Evolutionary conservation across 2,797 vertebrate species (phyloP), one percentile per base, ranked within the genome.

Genomic region (Anguilla anguilla): DNA sequence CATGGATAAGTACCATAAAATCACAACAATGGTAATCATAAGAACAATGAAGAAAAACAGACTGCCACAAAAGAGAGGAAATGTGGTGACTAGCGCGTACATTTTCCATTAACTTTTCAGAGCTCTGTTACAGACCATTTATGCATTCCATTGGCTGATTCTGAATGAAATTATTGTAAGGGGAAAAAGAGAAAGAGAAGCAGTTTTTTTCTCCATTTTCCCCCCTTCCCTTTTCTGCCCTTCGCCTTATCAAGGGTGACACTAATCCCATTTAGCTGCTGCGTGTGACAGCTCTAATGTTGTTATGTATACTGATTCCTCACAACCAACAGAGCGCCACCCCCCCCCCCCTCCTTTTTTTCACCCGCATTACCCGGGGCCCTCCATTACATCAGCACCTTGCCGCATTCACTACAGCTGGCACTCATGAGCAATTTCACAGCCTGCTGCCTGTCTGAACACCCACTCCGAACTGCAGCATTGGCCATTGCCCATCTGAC

Each of bases 101-200:
- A 96, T 96, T 96, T 96, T 96, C 95, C 94, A 96, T 96, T 96
- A 95, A 95, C 93, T 96, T 92, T 93, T 91, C 93, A 91, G 57
- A 88, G 92, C 94, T 95, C 93, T 92, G 93, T 95, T 94, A 94
- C 91, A 89, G 91, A 90, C 86, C 84, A 81, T 89, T 96, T 94
- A 93, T 93, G 93, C 94, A 94, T 95, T 96, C 93, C 93, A 89
- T 90, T 91, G 92, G 91, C 91, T 92, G 94, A 94, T 95, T 95
- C 91, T 94, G 91, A 96, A 96, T 96, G 92, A 95, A 96, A 96
- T 96, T 95, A 96, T 94, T 93, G 91, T 88, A 89, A 87, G 77
- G 89, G 89, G 91, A 85, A 83, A 86, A 53, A 53, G 51, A 94
- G 94, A 85, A 74, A 83, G 92, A 94, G 94, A 92, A 87, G 91